phyloP scores from a whole-genome alignment of 2,888 invertebrate species.

The Polia nebulosa region DNA sequence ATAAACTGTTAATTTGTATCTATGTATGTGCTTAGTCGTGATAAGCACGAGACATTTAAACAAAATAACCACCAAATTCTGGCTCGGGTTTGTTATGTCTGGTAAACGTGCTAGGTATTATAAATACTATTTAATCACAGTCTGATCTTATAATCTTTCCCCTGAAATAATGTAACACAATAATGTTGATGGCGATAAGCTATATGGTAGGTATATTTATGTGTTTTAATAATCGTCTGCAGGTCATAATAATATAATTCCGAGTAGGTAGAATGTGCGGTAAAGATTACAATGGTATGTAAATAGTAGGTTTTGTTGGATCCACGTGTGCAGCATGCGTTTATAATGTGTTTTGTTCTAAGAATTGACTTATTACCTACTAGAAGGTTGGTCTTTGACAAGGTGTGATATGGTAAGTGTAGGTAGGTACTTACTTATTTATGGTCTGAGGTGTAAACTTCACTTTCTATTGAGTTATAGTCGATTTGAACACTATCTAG shows the following conservation, averaged over 20 bases:
- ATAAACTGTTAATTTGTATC: slow-evolving; percentile 20
- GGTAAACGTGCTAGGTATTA: slow-evolving; percentile 10
- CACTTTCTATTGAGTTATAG: neutral
- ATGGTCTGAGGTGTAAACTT: neutral
- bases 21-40: slow-evolving; percentile 21
- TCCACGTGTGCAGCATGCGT: slow-evolving; percentile 22
- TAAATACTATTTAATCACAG: slow-evolving; percentile 18
- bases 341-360: slow-evolving; percentile 5
- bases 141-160: slow-evolving; percentile 29
- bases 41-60: slow-evolving; percentile 17
- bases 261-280: slow-evolving; percentile 25
- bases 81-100: slow-evolving; percentile 6
- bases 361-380: neutral
- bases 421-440: no score
- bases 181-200: slow-evolving; percentile 47
- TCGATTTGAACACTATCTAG: neutral
- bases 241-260: slow-evolving; percentile 40
- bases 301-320: slow-evolving; percentile 22
- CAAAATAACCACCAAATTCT: slow-evolving; percentile 18
- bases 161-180: slow-evolving; percentile 28
- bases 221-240: slow-evolving; percentile 45
- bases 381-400: no score
- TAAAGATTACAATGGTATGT: slow-evolving; percentile 38
- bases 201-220: slow-evolving; percentile 34
- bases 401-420: neutral